A percentile compares a stretch with the other conserved stretches of the same genome.
Evolutionary conservation across 2,113 vertebrate species (phyloP).

Genomic region (Apteryx owenii): DNA sequence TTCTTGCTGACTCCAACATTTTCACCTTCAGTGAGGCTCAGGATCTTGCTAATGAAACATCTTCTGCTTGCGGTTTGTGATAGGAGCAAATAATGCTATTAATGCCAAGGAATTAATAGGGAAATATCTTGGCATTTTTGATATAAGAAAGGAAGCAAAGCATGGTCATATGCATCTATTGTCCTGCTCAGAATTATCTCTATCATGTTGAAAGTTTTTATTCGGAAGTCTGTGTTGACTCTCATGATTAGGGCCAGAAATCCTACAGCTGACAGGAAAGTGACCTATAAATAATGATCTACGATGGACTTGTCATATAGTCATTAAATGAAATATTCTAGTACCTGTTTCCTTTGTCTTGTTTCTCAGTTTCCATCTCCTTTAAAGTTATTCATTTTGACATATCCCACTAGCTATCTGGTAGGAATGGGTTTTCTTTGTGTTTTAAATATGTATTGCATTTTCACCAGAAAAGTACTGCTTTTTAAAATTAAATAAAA

Average conservation of each 20-base stretch:
- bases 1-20: constrained; percentile 42
- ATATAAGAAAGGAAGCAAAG: constrained; percentile 71
- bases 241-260: constrained; percentile 77
- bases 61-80: constrained; percentile 17
- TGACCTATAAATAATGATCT: constrained; percentile 80
- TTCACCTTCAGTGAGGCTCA: constrained; percentile 6
- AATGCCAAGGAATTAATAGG: constrained; percentile 63
- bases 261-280: constrained; percentile 80
- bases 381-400: constrained; percentile 72
- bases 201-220: constrained; percentile 79
- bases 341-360: constrained; percentile 76
- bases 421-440: constrained; percentile 40
- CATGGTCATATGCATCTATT: constrained; percentile 60
- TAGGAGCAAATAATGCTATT: constrained; percentile 26
- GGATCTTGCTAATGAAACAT: constrained; percentile 39
- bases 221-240: constrained; percentile 82
- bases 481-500: background rate
- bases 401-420: constrained; percentile 33
- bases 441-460: background rate
- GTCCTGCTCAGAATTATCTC: constrained; percentile 69
- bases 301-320: constrained; percentile 75
- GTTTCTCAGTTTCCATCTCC: constrained; percentile 71
- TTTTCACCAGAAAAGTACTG: constrained; percentile 17
- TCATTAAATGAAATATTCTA: constrained; percentile 79
- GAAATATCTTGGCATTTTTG: constrained; percentile 71